Base-by-base conservation (phyloP, 1,140 invertebrate genomes). In the Tetragonula clypearis region DNA sequence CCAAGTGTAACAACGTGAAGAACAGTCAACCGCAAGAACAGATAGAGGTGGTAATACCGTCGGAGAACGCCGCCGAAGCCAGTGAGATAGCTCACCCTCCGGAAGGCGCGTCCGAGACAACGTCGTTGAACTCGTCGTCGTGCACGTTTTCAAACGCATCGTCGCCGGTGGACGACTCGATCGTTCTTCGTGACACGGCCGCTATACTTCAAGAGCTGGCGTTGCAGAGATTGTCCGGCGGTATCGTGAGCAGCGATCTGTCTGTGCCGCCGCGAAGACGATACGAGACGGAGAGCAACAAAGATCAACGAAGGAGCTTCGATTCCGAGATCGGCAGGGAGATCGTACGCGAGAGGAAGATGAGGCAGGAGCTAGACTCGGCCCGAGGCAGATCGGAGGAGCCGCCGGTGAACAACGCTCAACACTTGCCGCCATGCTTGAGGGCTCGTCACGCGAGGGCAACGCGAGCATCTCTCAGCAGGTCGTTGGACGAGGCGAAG, bases 401-500 rank as follows among this genome's bases (percentile, higher is more conserved):
- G 35, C 58, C 87, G 30, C 78, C 89, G 35, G 80, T 92, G 41
- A 95, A 92, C 55, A 90, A 85, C 49, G 35, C 89, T 56, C 90
- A 93, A 72, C 93, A 95, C 82, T 85, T 96, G 69, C 96, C 96
- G 23, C 96, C 96, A 0, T 96, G 96, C 91, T 91, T 96, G 75
- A 92, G 96, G 14, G 95, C 95, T 2, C 92, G 94, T 56, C 93
- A 94, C 56, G 95, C 95, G 0, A 90, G 95, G 56, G 93, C 95
- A 12, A 96, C 96, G 0, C 96, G 96, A 84, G 95, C 96, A 12
- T 95, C 96, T 35, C 96, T 97, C 68, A 97, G 97, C 2, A 95
- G 97, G 5, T 97, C 97, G 3, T 90, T 98, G 49, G 97, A 98
- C 92, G 94, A 95, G 58, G 94, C 94, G 8, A 96, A 96, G 82